These are phyloP conservation scores for Ibidorhyncha struthersii DNA, from an alignment of 2,113 vertebrate genomes.

Conservation along the genomic window DNA sequence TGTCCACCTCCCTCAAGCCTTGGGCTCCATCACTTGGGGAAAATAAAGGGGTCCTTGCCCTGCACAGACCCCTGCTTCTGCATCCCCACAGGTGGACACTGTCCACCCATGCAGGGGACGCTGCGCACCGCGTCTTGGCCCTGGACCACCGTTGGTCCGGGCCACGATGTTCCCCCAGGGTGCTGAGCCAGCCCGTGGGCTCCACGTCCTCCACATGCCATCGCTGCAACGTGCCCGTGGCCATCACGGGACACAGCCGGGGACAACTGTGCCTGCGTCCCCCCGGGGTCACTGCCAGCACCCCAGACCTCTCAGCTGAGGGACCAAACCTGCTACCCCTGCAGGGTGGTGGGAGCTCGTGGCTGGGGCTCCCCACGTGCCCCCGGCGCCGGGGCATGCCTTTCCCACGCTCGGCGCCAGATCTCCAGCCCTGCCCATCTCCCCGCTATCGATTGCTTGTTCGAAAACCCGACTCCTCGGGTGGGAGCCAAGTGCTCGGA, in stretches of 20 bases:
- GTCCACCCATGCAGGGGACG: neutral
- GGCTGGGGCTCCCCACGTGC: accelerated
- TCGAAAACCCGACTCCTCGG: neutral
- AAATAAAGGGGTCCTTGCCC: neutral
- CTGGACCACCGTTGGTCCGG: accelerated
- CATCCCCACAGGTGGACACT: neutral
- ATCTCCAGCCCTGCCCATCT: neutral
- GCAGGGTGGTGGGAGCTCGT: accelerated
- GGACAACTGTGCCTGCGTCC: neutral
- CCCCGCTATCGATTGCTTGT: accelerated
- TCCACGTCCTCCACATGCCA: neutral
- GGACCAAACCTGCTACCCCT: neutral
- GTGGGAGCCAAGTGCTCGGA: neutral
- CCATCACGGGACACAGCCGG: neutral
- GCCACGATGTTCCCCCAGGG: neutral
- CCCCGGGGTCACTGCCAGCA: neutral
- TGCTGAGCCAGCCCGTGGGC: neutral
- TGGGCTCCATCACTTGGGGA: accelerated
- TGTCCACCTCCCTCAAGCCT: neutral
- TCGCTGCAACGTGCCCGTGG: accelerated
- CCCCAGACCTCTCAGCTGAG: accelerated
- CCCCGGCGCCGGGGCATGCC: accelerated
- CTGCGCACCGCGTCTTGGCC: accelerated
- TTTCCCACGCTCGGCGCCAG: accelerated
- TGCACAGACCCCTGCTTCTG: no score